Evolutionary conservation across 2,797 vertebrate genomes (phyloP), one percentile per base, ranked within the genome.

Genomic region (Euthynnus affinis): DNA sequence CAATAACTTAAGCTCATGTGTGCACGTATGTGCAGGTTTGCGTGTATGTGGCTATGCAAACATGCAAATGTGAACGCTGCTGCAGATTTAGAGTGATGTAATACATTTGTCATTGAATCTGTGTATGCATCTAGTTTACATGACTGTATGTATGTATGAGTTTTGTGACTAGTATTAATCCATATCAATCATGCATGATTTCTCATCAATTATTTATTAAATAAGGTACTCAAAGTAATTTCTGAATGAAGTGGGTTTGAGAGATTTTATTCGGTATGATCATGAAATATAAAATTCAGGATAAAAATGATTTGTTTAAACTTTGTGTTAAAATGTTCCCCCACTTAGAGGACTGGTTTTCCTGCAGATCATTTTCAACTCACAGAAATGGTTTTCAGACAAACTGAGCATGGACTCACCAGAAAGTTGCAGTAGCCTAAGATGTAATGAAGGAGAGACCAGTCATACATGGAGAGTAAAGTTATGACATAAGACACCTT

Each of bases 401-500:
- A 63, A 7, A 2, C 44, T 37, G 32, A 69, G 42, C 6, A 7
- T n/a, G 10, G 20, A 23, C 18, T 62, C 12, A 42, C 13, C 29
- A 32, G 3, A n/a, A 20, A 37, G 42, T 29, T 56, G 46, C 5
- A 3, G 59, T 44, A 42, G 2, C 5, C 53, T 71, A 32, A 32
- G 2, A 25, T 18, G 22, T 62, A 46, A 58, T 60, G 23, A 64
- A 40, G 27, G 10, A 9, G 2, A 57, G 25, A 57, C 2, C 29
- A 32, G 27, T 22, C 13, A 14, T 66, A 34, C 25, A 20, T 22
- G 48, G 4, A 32, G 22, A 34, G 32, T 17, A 3, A 58, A 82
- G 59, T n/a, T 4, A 2, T 27, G 51, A 63, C 49, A 44, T 3
- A 10, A 68, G 53, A 72, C 40, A 64, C 22, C 70, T 40, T 69